A percentile compares a stretch with the other conserved stretches of the same genome.
phyloP scores from a whole-genome alignment of 1,140 invertebrate species.

The Apis dorsata region DNA sequence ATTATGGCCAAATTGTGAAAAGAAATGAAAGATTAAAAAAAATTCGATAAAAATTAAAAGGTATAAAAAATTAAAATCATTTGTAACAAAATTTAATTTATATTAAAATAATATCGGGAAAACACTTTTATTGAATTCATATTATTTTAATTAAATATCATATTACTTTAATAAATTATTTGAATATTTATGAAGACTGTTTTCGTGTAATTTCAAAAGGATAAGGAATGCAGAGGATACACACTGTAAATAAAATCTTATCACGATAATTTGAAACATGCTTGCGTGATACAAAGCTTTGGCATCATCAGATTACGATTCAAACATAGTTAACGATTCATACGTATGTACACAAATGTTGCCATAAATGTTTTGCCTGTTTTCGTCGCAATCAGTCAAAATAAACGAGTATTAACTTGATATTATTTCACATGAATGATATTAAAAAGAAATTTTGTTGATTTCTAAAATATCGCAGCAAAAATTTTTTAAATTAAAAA shows the following conservation, averaged over 20 bases:
- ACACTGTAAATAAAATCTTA: neutral
- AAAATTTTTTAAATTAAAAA: neutral
- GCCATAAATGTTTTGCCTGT: neutral
- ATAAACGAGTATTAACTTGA: neutral
- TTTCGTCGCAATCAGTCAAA: neutral
- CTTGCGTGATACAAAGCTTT: neutral
- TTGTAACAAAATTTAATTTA: neutral
- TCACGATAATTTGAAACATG: neutral
- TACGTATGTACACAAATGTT: neutral
- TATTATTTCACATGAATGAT: neutral
- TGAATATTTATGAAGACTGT: neutral
- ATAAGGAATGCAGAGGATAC: neutral
- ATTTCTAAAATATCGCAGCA: neutral
- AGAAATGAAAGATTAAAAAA: neutral
- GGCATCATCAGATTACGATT: constrained; percentile 6
- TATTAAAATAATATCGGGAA: neutral
- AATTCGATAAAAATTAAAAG: neutral
- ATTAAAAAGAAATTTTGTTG: neutral
- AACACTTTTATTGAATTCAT: neutral
- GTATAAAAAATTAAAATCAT: neutral
- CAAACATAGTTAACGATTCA: neutral
- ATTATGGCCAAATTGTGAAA: neutral
- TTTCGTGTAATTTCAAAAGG: neutral
- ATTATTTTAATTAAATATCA: too few species aligned
- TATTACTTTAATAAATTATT: neutral